Percentiles rank a stretch among this genome's conserved stretches.
phyloP scores from a whole-genome alignment of 2,797 vertebrate species.

The Pipistrellus kuhlii region DNA sequence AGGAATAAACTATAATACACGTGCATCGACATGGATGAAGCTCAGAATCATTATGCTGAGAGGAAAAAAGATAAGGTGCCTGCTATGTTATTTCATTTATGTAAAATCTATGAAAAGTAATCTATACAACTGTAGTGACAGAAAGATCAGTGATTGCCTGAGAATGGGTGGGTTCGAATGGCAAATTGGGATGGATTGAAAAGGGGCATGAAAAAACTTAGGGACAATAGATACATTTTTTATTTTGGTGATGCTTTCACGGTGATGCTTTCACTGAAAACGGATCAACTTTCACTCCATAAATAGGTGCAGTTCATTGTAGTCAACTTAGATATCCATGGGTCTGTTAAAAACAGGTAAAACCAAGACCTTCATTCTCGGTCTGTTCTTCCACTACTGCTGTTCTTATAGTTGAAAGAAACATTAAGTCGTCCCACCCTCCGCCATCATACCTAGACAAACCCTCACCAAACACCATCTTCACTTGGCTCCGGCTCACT shows the following conservation, averaged over 20 bases:
- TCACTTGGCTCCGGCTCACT: fast-evolving
- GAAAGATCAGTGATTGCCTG: background rate
- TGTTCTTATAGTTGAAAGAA: background rate
- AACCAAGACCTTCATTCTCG: background rate
- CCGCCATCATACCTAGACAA: background rate
- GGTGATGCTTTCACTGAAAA: background rate
- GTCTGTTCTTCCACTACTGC: background rate
- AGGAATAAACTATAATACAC: background rate
- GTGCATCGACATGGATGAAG: background rate
- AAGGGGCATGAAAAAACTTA: background rate
- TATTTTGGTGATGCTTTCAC: background rate
- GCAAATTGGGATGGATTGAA: background rate
- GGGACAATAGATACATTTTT: background rate
- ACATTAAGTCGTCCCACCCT: background rate
- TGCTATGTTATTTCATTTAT: background rate
- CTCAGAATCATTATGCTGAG: background rate
- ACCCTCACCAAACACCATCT: background rate
- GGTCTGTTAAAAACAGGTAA: background rate
- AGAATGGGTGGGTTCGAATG: background rate
- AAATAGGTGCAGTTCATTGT: background rate
- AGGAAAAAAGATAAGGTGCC: background rate
- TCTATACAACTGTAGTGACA: background rate
- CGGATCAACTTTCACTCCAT: background rate
- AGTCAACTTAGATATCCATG: background rate
- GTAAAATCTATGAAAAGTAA: background rate